A percentile compares a stretch with the other conserved stretches of the same genome.
phyloP scores from a whole-genome alignment of 1,140 invertebrate species.

The Phymastichus coffea region DNA sequence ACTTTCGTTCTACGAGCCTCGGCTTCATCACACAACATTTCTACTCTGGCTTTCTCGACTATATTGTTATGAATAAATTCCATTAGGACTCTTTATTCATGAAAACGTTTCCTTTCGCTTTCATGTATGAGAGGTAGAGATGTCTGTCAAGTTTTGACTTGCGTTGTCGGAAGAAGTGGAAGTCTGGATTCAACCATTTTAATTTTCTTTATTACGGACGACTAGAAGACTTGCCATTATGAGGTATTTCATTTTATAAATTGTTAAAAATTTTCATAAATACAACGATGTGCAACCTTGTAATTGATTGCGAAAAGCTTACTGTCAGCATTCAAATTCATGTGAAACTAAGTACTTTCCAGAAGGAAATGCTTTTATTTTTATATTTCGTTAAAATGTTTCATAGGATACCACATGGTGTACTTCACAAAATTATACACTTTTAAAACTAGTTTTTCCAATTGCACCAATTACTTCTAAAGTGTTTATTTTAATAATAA shows the following conservation, averaged over 20 bases:
- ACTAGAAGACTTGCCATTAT: conserved; percentile 32
- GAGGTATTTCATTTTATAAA: too few species aligned
- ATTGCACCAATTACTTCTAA: too few species aligned
- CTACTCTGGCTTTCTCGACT: conserved; percentile 95
- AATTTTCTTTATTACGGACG: conserved; percentile 34
- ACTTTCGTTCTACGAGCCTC: conserved; percentile 94
- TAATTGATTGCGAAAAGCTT: background rate
- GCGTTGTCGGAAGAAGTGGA: conserved; percentile 29
- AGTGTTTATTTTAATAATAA: background rate
- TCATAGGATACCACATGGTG: conserved; percentile 4
- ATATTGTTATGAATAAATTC: conserved; percentile 99
- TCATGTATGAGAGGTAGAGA: conserved; percentile 98
- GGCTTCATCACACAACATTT: conserved; percentile 96
- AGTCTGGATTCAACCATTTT: conserved; percentile 36
- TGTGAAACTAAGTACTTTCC: too few species aligned
- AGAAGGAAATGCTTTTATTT: too few species aligned
- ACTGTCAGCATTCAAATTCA: too few species aligned
- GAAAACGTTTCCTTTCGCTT: conserved; percentile 99
- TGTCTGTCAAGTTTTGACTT: conserved; percentile 92
- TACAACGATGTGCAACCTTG: background rate
- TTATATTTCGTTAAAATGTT: background rate
- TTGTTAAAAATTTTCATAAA: too few species aligned
- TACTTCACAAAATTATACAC: background rate
- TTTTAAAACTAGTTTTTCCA: too few species aligned
- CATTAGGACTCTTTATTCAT: conserved; percentile 99